Evolutionary conservation across 1,140 invertebrate genomes (phyloP).

Genomic region (Pseudoatta argentina): DNA sequence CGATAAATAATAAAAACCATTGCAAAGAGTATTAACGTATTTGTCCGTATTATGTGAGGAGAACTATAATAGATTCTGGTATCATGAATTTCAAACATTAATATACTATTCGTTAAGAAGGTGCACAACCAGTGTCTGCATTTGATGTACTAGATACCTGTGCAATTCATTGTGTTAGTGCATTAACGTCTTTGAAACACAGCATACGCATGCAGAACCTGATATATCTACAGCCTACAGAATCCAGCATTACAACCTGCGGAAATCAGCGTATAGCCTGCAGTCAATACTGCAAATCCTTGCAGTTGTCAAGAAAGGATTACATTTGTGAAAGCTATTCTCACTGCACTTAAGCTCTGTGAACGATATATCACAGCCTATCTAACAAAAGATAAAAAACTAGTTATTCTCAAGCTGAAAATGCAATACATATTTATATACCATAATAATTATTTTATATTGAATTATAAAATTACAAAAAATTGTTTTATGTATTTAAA

Average conservation of each 20-base stretch:
- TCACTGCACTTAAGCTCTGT: neutral
- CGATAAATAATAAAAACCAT: neutral
- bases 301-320: constrained; percentile 18
- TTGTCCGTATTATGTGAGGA: neutral
- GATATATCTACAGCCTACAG: neutral
- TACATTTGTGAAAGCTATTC: neutral
- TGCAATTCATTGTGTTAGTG: neutral
- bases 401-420: neutral
- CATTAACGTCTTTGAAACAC: neutral
- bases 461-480: neutral
- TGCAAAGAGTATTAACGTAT: neutral
- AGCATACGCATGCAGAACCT: too few relatives aligned
- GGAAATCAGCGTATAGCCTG: neutral
- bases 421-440: neutral
- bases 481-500: neutral
- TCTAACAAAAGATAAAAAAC: neutral
- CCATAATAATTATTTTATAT: neutral
- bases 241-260: neutral
- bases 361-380: neutral
- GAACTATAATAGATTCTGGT: neutral
- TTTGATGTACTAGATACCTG: too few relatives aligned
- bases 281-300: constrained; percentile 7
- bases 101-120: neutral
- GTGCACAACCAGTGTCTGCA: neutral
- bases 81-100: neutral